These are phyloP conservation scores for Dioctria rufipes DNA, from an alignment of 2,888 invertebrate species.

Conservation along the genomic window DNA sequence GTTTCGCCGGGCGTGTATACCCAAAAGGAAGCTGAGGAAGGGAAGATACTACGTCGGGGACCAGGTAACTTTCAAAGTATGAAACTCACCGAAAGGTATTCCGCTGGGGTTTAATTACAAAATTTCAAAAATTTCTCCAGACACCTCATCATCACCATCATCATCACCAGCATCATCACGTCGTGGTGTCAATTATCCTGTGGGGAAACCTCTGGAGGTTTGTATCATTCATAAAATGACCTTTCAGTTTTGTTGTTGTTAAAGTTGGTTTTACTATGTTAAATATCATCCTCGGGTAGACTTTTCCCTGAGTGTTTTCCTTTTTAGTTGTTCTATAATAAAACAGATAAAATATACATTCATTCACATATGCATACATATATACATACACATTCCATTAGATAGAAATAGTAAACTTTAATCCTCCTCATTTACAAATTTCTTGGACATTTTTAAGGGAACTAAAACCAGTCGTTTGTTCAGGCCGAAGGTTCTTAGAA, in stretches of 20 bases:
- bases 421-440: slow-evolving; percentile 40
- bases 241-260: slow-evolving; percentile 19
- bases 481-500: slow-evolving; percentile 69
- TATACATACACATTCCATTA: not conserved
- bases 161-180: slow-evolving; percentile 72
- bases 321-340: not conserved
- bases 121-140: slow-evolving; percentile 33
- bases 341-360: slow-evolving; percentile 1
- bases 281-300: not conserved
- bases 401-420: slow-evolving; percentile 41
- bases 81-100: not conserved
- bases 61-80: slow-evolving; percentile 61
- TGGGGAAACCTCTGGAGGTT: slow-evolving; percentile 89
- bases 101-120: slow-evolving; percentile 29
- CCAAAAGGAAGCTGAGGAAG: slow-evolving; percentile 76
- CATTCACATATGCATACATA: not conserved
- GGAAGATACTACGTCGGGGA: slow-evolving; percentile 71
- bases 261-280: slow-evolving; percentile 28
- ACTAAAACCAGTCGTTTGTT: slow-evolving; percentile 68
- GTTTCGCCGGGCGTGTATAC: slow-evolving; percentile 63
- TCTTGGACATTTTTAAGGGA: slow-evolving; percentile 61
- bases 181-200: slow-evolving; percentile 76
- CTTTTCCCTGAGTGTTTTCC: not conserved
- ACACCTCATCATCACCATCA: slow-evolving; percentile 19
- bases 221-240: slow-evolving; percentile 60